Conservation (phyloP, 2,113 vertebrate species). For the Harpagus bidentatus region DNA sequence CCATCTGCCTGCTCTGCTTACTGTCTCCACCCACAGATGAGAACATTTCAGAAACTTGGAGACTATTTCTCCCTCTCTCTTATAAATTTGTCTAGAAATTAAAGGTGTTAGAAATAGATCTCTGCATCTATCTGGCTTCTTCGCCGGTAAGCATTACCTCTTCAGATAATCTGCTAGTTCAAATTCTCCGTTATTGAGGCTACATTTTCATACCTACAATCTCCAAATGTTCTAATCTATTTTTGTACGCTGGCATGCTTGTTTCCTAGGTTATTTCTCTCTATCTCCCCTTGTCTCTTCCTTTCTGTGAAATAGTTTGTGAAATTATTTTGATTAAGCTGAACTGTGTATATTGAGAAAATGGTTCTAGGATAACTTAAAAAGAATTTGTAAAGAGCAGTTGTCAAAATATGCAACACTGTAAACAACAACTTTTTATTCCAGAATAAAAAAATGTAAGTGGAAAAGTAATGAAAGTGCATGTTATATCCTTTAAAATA, state of each 20-base stretch:
- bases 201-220: slow-evolving; percentile 40
- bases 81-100: neutral
- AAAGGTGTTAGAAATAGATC: neutral
- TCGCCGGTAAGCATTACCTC: neutral
- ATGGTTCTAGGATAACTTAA: neutral
- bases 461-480: neutral
- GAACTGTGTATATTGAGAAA: neutral
- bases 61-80: neutral
- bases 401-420: neutral
- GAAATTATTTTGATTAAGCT: slow-evolving; percentile 11
- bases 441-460: neutral
- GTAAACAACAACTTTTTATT: slow-evolving; percentile 1
- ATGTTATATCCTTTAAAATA: neutral
- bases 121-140: neutral
- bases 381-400: neutral
- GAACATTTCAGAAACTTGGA: neutral
- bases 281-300: neutral
- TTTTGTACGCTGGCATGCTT: slow-evolving; percentile 38
- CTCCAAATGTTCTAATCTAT: slow-evolving; percentile 52
- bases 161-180: neutral
- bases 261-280: slow-evolving; percentile 64
- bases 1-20: neutral
- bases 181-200: neutral
- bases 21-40: neutral
- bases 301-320: slow-evolving; percentile 19